Evolutionary conservation across 2,797 vertebrate genomes (phyloP).

Genomic region (Melopsittacus undulatus): DNA sequence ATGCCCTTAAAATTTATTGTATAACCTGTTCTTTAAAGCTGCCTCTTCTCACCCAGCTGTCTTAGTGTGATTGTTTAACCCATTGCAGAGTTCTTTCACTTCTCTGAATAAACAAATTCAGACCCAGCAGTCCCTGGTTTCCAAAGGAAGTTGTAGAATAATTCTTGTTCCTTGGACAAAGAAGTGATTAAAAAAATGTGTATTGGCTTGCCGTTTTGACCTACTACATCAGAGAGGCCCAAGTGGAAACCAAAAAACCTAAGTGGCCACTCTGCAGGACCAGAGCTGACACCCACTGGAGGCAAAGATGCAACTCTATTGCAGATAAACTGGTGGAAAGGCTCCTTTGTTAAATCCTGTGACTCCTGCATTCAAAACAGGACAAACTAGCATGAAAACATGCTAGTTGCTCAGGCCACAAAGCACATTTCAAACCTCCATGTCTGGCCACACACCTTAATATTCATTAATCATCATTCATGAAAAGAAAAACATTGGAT

Average conservation of each 20-base stretch:
- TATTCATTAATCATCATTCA: neutral
- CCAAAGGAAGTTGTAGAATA: neutral
- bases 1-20: neutral
- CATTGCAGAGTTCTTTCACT: neutral
- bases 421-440: neutral
- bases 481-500: neutral
- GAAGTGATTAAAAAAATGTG: neutral
- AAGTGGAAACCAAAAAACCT: neutral
- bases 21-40: neutral
- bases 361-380: neutral
- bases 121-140: neutral
- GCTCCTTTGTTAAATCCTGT: rapidly evolving
- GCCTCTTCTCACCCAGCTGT: neutral
- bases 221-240: neutral
- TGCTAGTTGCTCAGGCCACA: neutral
- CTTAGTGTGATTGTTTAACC: neutral
- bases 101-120: neutral
- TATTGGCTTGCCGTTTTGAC: neutral
- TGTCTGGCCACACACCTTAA: neutral
- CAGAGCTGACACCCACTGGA: neutral
- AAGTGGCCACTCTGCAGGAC: neutral
- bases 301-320: neutral
- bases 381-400: neutral
- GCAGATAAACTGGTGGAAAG: neutral
- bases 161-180: neutral